phyloP scores from a whole-genome alignment of 2,888 invertebrate genomes.

The Achlya flavicornis region DNA sequence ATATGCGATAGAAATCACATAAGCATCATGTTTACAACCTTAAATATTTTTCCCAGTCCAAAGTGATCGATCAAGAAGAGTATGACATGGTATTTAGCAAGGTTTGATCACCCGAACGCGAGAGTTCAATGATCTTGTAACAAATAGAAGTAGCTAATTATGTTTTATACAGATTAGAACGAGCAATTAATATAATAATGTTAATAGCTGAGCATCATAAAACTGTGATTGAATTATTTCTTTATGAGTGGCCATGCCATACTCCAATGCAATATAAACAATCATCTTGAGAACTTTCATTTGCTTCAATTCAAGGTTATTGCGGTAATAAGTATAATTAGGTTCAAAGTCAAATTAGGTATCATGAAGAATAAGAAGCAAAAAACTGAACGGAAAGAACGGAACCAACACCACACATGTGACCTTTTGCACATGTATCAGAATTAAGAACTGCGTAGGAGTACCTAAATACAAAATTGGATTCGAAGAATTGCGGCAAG shows the following conservation, averaged over 20 bases:
- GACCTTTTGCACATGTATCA: slow-evolving; percentile 59
- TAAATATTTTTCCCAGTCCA: slow-evolving; percentile 30
- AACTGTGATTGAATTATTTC: neutral
- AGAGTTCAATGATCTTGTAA: slow-evolving; percentile 53
- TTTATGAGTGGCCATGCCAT: neutral
- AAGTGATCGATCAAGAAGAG: slow-evolving; percentile 46
- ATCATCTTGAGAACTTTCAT: neutral
- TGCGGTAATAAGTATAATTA: neutral
- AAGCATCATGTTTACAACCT: slow-evolving; percentile 31
- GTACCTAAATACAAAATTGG: slow-evolving; percentile 74
- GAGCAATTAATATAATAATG: neutral
- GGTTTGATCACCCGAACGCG: slow-evolving; percentile 51
- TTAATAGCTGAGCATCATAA: neutral
- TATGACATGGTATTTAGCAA: slow-evolving; percentile 37
- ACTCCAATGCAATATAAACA: neutral
- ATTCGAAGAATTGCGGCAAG: slow-evolving; percentile 68
- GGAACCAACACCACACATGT: slow-evolving; percentile 41
- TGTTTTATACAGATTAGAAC: neutral
- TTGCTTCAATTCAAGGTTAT: neutral
- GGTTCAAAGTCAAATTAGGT: neutral
- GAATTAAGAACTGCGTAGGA: slow-evolving; percentile 68
- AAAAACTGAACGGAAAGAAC: slow-evolving; percentile 23
- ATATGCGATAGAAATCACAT: slow-evolving; percentile 10
- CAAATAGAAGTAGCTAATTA: slow-evolving; percentile 8
- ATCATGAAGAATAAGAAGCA: slow-evolving; percentile 11